phyloP scores from a whole-genome alignment of 2,797 vertebrate species.

The Sebastes glaucus region DNA sequence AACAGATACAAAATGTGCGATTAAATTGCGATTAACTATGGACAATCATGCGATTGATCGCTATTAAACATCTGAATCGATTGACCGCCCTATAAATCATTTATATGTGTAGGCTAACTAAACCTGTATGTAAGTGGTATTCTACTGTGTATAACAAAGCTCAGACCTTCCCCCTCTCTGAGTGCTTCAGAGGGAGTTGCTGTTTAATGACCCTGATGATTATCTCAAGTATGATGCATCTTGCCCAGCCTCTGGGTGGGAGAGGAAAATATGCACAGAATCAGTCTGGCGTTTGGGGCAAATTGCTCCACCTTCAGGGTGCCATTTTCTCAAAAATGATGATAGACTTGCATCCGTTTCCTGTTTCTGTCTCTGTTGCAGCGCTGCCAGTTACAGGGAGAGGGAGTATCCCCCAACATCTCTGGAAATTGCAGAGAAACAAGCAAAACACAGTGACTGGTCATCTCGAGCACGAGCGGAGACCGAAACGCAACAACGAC shows the following conservation, averaged over 20 bases:
- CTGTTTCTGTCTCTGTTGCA: constrained; percentile 72
- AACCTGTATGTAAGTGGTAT: neutral
- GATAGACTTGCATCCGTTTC: constrained; percentile 43
- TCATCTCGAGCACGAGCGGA: constrained; percentile 55
- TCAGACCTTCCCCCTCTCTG: neutral
- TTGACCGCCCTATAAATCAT: neutral
- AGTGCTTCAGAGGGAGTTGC: constrained; percentile 21
- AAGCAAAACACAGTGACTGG: constrained; percentile 62
- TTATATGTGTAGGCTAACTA: neutral
- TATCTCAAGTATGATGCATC: constrained; percentile 46
- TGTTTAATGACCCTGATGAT: constrained; percentile 51
- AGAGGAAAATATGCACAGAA: constrained; percentile 34
- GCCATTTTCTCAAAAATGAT: constrained; percentile 50
- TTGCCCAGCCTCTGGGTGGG: constrained; percentile 20
- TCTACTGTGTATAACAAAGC: neutral
- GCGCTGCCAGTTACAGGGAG: constrained; percentile 73
- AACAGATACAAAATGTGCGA: no score
- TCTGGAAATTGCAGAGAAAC: constrained; percentile 69
- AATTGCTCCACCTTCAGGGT: constrained; percentile 39
- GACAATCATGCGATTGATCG: no score
- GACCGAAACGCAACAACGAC: constrained; percentile 60
- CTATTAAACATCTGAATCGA: no score
- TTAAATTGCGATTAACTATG: no score
- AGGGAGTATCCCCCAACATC: constrained; percentile 49
- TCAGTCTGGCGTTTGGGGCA: constrained; percentile 22